Percentiles rank a stretch among this genome's conserved stretches.
Evolutionary conservation across 2,113 vertebrate genomes (phyloP).

Genomic region (Dinomys branickii): DNA sequence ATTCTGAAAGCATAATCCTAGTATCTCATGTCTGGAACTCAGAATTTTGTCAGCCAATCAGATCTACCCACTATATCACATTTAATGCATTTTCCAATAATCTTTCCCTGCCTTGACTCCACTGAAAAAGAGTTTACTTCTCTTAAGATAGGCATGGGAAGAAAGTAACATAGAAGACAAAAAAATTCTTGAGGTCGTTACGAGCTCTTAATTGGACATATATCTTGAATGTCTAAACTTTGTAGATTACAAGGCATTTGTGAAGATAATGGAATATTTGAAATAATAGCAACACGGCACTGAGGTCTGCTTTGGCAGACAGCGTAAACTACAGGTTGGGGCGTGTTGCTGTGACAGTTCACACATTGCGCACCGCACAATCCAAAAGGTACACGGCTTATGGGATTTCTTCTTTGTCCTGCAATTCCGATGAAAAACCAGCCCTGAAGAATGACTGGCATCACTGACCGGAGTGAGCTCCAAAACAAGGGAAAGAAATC

Average conservation of each 20-base stretch:
- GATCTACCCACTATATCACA: background rate
- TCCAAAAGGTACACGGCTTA: background rate
- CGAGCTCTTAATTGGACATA: background rate
- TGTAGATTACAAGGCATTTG: slow-evolving; percentile 18
- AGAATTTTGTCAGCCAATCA: background rate
- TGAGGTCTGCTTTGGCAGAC: background rate
- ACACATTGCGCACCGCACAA: background rate
- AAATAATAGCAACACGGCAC: background rate
- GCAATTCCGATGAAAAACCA: background rate
- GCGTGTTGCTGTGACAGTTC: background rate
- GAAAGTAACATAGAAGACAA: background rate
- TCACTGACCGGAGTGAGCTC: background rate
- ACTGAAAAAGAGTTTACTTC: background rate
- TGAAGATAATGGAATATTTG: background rate
- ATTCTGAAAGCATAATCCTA: background rate
- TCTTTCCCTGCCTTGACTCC: background rate
- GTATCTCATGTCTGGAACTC: background rate
- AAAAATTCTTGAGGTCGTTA: background rate
- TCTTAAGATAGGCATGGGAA: slow-evolving; percentile 6
- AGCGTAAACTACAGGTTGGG: background rate
- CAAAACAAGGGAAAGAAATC: slow-evolving; percentile 19
- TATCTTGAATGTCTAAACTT: slow-evolving; percentile 10
- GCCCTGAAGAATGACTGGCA: background rate
- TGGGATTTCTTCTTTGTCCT: background rate
- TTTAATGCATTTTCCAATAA: background rate